These are phyloP conservation scores for Galago senegalensis DNA, from an alignment of 2,797 vertebrate species.

Conservation along the genomic window DNA sequence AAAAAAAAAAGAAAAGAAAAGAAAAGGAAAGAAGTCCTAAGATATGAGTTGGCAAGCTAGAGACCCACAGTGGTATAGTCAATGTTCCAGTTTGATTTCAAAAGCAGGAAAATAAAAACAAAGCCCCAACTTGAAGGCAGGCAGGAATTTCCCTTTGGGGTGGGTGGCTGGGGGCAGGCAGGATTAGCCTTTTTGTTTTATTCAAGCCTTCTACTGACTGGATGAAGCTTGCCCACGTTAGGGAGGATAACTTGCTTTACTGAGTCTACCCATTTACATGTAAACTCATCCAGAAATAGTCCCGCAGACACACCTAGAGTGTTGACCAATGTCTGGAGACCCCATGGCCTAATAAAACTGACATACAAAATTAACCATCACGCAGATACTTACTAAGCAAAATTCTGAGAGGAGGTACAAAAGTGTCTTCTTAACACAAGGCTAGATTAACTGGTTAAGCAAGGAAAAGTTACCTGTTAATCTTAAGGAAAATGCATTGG, in stretches of 20 bases:
- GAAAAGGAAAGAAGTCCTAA: not conserved
- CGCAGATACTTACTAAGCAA: conserved; percentile 19
- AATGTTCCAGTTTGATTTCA: not conserved
- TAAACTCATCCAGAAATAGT: not conserved
- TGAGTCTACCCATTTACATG: not conserved
- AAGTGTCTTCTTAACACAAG: not conserved
- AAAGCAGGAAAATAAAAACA: not conserved
- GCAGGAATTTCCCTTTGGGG: not conserved
- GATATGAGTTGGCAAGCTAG: not conserved
- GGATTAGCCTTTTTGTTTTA: not conserved
- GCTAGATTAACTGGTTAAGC: not conserved
- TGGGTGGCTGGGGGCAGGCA: too few relatives aligned
- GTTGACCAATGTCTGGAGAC: not conserved
- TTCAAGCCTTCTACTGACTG: not conserved
- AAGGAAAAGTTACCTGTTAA: conserved; percentile 13
- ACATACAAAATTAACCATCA: not conserved
- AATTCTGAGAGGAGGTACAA: conserved; percentile 53
- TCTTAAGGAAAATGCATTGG: conserved; percentile 45
- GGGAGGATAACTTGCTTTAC: not conserved
- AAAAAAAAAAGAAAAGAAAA: not conserved
- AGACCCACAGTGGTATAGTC: not conserved
- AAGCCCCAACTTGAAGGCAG: not conserved
- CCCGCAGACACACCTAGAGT: not conserved
- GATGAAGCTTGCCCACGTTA: not conserved
- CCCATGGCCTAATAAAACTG: not conserved